Evolutionary conservation across 2,113 vertebrate species (phyloP).

Genomic region (Phaetusa simplex): DNA sequence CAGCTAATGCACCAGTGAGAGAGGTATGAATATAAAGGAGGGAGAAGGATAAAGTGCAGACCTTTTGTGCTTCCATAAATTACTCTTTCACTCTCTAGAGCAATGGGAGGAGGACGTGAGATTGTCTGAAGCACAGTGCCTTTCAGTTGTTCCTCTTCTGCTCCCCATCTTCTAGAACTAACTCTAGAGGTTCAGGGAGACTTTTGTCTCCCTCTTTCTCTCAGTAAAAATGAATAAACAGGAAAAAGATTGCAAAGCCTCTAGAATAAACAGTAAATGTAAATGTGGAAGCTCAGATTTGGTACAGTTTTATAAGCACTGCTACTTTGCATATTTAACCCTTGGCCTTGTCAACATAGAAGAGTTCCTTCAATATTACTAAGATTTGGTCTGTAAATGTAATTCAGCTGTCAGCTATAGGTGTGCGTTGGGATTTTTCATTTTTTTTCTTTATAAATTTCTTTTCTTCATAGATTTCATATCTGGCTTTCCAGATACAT

Average conservation of each 20-base stretch:
- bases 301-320: background rate
- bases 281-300: background rate
- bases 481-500: background rate
- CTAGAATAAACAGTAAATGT: background rate
- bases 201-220: background rate
- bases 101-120: background rate
- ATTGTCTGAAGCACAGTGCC: background rate
- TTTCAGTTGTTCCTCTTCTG: background rate
- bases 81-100: background rate
- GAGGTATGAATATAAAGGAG: background rate
- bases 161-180: background rate
- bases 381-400: background rate
- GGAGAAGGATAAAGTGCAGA: background rate
- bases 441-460: background rate
- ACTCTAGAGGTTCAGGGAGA: background rate
- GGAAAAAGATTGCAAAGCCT: background rate
- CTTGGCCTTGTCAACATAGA: background rate
- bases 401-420: background rate
- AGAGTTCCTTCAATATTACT: background rate
- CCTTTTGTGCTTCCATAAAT: background rate
- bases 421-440: accelerated
- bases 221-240: background rate
- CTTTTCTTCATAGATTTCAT: background rate
- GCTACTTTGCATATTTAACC: background rate
- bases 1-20: background rate